Evolutionary conservation across 2,113 vertebrate genomes (phyloP), one percentile per base, ranked within the genome.

Genomic region (Syngnathus typhle): DNA sequence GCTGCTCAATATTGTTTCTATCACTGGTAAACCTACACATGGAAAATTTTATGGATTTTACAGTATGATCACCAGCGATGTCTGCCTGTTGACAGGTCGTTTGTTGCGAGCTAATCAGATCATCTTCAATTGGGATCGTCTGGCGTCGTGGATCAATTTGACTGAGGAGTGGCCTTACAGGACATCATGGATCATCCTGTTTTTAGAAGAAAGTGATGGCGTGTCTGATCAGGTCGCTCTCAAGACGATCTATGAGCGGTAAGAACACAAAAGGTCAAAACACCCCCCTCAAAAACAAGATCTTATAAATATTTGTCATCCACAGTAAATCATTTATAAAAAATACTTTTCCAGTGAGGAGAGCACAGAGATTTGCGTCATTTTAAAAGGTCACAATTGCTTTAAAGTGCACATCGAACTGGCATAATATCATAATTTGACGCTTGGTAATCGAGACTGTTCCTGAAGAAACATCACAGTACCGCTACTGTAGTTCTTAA

Each of bases 151-250:
- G 98, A 99, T 99, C 90, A 97, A 99, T 87, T 90, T 99, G 71
- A 99, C 98, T 0, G 98, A 99, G 78, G 95, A 99, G 85, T 99
- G 98, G 98, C 98, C 96, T 0, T 99, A 99, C 67, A 92, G 98
- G 41, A 99, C 96, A 0, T 99, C 98, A 0, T 99, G 98, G 98
- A 93, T 99, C 71, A 98, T 99, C 69, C 75, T 99, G 0, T 98
- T 95, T 82, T 83, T 99, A 81, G 98, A 99, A 79, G 96, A 99
- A 84, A 94, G 92, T 0, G 95, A 99, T 9, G 92, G 93, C 36
- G 84, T 99, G 73, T 92, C 94, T 0, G 96, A 98, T 79, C 94
- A 95, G 51, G 87, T 93, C 80, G 89, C 94, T 0, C 85, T 99
- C 43, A 99, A 95, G 86, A 90, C 91, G 54, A 95, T 98, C 79